Evolutionary conservation across 2,113 vertebrate species (phyloP).

Genomic region (Bos javanicus): DNA sequence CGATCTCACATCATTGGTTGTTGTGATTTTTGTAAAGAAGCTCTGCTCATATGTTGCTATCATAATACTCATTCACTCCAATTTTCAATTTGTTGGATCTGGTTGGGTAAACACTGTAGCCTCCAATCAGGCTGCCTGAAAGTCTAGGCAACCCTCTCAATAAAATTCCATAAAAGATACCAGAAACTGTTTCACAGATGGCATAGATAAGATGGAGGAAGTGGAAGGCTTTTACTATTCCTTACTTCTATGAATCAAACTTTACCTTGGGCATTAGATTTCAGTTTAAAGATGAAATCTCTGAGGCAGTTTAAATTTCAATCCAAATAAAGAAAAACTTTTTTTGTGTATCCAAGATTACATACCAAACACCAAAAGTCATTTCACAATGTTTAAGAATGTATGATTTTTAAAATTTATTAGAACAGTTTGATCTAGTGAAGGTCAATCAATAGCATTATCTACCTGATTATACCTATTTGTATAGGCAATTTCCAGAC

Average conservation of each 20-base stretch:
- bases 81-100: slow-evolving; percentile 25
- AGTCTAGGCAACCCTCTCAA: not conserved
- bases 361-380: not conserved
- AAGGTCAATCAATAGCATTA: not conserved
- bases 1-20: not conserved
- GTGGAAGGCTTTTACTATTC: not conserved
- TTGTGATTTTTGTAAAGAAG: not conserved
- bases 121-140: not conserved
- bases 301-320: slow-evolving; percentile 18
- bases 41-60: not conserved
- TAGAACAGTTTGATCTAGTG: not conserved
- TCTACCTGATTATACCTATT: not conserved
- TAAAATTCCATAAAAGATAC: not conserved
- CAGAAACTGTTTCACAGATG: not conserved
- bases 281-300: not conserved
- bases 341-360: not conserved
- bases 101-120: not conserved
- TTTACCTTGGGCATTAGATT: not conserved
- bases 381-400: not conserved
- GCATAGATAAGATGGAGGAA: not conserved
- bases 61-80: not conserved
- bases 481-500: too few species aligned
- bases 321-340: not conserved
- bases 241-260: not conserved
- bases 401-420: not conserved